Evolutionary conservation across 2,113 vertebrate genomes (phyloP).

Genomic region (Castor canadensis): DNA sequence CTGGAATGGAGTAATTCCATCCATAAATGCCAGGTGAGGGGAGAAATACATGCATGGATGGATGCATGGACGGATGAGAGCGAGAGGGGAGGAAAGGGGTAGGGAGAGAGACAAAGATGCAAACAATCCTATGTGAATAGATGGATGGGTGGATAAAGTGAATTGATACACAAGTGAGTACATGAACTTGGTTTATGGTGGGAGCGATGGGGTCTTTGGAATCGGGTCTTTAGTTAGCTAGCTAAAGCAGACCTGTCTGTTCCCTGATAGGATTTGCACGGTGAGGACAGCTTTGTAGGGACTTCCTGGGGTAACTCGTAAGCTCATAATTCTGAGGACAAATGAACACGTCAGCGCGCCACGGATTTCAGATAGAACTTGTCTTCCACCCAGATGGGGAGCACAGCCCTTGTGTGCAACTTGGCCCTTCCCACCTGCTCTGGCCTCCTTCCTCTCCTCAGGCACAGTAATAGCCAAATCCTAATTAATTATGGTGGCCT

Average conservation of each 20-base stretch:
- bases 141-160: not conserved
- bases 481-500: constrained; percentile 12
- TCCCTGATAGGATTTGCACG: not conserved
- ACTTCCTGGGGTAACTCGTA: not conserved
- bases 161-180: not conserved
- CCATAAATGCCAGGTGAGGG: not conserved
- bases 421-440: not conserved
- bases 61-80: not conserved
- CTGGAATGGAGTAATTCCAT: not conserved
- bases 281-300: not conserved
- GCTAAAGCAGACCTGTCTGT: not conserved
- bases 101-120: too few species aligned
- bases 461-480: not conserved
- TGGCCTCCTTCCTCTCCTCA: not conserved
- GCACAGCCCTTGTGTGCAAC: not conserved
- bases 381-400: not conserved
- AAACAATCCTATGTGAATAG: not conserved
- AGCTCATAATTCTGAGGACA: not conserved
- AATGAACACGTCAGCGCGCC: not conserved
- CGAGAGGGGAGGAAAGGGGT: too few species aligned
- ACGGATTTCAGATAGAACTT: not conserved
- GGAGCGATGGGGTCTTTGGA: not conserved
- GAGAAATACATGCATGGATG: not conserved
- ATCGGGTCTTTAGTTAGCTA: not conserved
- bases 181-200: not conserved